These are phyloP conservation scores for Sitophilus oryzae DNA, from an alignment of 1,140 invertebrate species.

Conservation along the genomic window DNA sequence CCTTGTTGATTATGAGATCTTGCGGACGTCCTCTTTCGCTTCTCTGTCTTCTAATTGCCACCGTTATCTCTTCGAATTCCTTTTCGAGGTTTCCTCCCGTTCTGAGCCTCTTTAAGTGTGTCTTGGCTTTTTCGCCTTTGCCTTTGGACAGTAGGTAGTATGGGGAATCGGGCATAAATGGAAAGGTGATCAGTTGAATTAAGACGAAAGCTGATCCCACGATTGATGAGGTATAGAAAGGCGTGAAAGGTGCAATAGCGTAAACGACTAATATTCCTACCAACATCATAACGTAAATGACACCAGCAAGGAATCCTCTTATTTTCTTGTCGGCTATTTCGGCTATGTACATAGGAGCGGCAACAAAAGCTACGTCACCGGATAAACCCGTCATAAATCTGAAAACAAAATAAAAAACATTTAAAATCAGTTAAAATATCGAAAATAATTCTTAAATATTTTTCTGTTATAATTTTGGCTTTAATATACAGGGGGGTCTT, in stretches of 20 bases:
- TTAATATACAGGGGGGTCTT: too few relatives aligned
- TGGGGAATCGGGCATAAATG: slow-evolving; percentile 38
- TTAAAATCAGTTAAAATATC: too few relatives aligned
- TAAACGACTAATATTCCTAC: slow-evolving; percentile 35
- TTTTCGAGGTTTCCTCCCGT: slow-evolving; percentile 41
- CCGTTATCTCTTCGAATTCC: slow-evolving; percentile 45
- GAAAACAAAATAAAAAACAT: slow-evolving; percentile 47
- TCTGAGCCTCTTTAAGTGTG: slow-evolving; percentile 50
- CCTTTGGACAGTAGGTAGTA: slow-evolving; percentile 37
- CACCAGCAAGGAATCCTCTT: slow-evolving; percentile 33
- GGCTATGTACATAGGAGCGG: slow-evolving; percentile 39
- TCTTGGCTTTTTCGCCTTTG: slow-evolving; percentile 46
- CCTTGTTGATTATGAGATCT: slow-evolving; percentile 31
- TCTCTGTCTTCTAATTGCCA: slow-evolving; percentile 32
- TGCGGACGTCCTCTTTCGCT: slow-evolving; percentile 34
- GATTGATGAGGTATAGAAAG: slow-evolving; percentile 30
- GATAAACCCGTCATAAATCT: slow-evolving; percentile 38
- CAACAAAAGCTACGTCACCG: slow-evolving; percentile 38
- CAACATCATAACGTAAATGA: slow-evolving; percentile 38
- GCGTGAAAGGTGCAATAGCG: slow-evolving; percentile 31
- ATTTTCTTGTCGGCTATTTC: slow-evolving; percentile 40
- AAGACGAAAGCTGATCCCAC: slow-evolving; percentile 32
- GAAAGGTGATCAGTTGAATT: slow-evolving; percentile 30
- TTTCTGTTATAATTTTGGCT: too few relatives aligned
- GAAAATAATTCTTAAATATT: too few relatives aligned